A percentile compares a stretch with the other conserved stretches of the same genome.
These are phyloP conservation scores for Ecdyonurus torrentis DNA, from an alignment of 2,888 invertebrate genomes.

Conservation along the genomic window DNA sequence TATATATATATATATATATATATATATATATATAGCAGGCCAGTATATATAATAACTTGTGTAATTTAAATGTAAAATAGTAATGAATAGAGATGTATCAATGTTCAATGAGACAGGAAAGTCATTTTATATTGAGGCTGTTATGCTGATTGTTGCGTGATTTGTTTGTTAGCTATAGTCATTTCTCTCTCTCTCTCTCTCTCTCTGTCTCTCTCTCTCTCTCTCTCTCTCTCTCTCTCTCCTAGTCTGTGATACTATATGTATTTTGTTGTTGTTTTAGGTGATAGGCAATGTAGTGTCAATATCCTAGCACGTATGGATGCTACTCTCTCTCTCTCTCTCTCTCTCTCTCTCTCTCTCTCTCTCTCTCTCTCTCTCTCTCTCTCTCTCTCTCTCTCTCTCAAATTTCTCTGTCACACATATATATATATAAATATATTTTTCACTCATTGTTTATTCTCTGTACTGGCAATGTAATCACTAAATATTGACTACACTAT, in stretches of 20 bases:
- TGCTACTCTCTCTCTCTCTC: too few relatives aligned
- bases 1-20: neutral
- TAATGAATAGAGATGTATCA: neutral
- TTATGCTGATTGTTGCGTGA: neutral
- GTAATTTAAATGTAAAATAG: neutral
- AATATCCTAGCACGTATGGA: too few relatives aligned
- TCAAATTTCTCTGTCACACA: too few relatives aligned
- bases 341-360: too few relatives aligned
- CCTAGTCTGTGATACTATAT: too few relatives aligned
- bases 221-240: too few relatives aligned
- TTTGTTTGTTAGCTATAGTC: neutral
- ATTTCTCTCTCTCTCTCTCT: neutral
- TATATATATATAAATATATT: too few relatives aligned
- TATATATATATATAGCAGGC: neutral
- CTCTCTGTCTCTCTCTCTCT: too few relatives aligned
- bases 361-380: too few relatives aligned
- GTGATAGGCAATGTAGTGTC: too few relatives aligned
- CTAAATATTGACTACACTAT: neutral
- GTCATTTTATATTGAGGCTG: neutral
- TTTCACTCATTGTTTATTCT: neutral
- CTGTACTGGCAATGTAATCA: neutral
- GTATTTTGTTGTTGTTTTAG: too few relatives aligned
- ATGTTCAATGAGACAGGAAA: neutral
- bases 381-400: too few relatives aligned
- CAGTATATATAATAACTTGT: neutral